A percentile compares a stretch with the other conserved stretches of the same genome.
Evolutionary conservation across 2,113 vertebrate species (phyloP).

Genomic region (Jacana jacana): DNA sequence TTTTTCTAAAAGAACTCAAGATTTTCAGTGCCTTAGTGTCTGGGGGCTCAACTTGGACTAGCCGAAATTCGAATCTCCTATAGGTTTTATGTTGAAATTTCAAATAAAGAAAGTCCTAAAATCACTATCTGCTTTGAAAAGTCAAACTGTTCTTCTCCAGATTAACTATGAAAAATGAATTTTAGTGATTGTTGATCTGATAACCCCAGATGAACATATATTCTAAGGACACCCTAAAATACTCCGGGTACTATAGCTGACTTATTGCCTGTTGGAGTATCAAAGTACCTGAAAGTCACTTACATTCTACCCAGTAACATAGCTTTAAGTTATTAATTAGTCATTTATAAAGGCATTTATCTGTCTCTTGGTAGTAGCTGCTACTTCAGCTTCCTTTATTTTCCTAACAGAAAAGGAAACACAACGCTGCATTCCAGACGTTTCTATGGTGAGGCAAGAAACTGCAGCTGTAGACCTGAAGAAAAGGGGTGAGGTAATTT

Average conservation of each 20-base stretch:
- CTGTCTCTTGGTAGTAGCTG: slow-evolving; percentile 73
- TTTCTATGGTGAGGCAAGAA: slow-evolving; percentile 91
- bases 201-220: slow-evolving; percentile 37
- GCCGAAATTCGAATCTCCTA: background rate
- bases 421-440: slow-evolving; percentile 88
- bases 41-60: background rate
- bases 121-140: background rate
- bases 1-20: background rate
- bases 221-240: slow-evolving; percentile 16
- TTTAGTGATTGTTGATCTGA: slow-evolving; percentile 52
- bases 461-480: slow-evolving; percentile 91
- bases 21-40: background rate
- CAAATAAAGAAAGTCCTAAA: background rate
- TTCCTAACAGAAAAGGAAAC: slow-evolving; percentile 89
- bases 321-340: slow-evolving; percentile 69
- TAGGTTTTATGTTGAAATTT: background rate
- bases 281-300: slow-evolving; percentile 48
- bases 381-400: slow-evolving; percentile 78
- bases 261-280: background rate
- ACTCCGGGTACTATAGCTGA: background rate
- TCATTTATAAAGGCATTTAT: slow-evolving; percentile 63
- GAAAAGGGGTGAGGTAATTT: slow-evolving; percentile 91
- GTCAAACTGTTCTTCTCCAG: background rate
- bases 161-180: slow-evolving; percentile 38
- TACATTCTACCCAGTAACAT: slow-evolving; percentile 9